phyloP scores from a whole-genome alignment of 2,888 invertebrate species.

The Oegoconia quadripuncta region DNA sequence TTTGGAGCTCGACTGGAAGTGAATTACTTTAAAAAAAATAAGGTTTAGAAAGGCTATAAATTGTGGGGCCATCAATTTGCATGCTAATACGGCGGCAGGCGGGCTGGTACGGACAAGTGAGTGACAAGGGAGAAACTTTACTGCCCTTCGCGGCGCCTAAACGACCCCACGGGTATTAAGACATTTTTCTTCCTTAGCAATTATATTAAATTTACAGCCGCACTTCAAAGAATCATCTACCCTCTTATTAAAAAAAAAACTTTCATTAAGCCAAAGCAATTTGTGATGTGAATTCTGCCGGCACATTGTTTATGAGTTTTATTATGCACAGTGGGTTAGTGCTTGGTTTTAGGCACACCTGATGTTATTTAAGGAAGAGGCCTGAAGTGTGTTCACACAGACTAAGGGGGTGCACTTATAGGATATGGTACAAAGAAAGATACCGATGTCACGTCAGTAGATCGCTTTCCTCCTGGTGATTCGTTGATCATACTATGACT shows the following conservation, averaged over 20 bases:
- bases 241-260: slow-evolving; percentile 40
- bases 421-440: too few species aligned
- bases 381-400: too few species aligned
- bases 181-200: slow-evolving; percentile 57
- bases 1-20: slow-evolving; percentile 13
- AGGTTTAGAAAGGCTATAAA: slow-evolving; percentile 38
- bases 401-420: too few species aligned
- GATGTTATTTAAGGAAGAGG: too few species aligned
- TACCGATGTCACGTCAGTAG: too few species aligned
- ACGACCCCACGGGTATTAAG: slow-evolving; percentile 53
- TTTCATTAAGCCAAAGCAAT: slow-evolving; percentile 31
- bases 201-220: slow-evolving; percentile 53
- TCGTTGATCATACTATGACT: too few species aligned
- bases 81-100: slow-evolving; percentile 52
- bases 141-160: slow-evolving; percentile 42
- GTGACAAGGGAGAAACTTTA: slow-evolving; percentile 56
- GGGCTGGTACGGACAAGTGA: slow-evolving; percentile 56
- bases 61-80: slow-evolving; percentile 61
- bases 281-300: slow-evolving; percentile 21
- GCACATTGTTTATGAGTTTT: too few species aligned
- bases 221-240: slow-evolving; percentile 40
- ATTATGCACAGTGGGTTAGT: too few species aligned
- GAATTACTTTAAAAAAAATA: slow-evolving; percentile 26
- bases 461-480: too few species aligned
- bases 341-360: too few species aligned